Evolutionary conservation across 2,797 vertebrate species (phyloP).

Genomic region (Acrocephalus scirpaceus): DNA sequence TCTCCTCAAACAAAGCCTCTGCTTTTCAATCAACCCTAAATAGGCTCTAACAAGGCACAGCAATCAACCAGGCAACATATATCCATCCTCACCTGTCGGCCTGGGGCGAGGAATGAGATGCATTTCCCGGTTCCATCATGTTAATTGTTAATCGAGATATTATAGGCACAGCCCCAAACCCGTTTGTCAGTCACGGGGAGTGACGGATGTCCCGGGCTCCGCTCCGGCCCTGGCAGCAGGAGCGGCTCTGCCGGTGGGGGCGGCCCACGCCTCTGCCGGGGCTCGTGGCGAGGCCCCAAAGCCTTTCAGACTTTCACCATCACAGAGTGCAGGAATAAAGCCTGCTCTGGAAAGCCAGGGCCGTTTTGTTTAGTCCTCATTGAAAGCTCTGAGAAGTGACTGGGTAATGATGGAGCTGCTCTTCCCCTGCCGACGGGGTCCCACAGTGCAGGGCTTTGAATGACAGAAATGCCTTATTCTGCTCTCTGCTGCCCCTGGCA

Average conservation of each 20-base stretch:
- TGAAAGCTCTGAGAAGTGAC: slow-evolving; percentile 14
- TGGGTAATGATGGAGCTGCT: slow-evolving; percentile 42
- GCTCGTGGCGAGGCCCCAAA: fast-evolving
- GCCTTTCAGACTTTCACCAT: background rate
- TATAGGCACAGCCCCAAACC: background rate
- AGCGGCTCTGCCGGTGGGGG: background rate
- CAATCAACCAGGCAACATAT: slow-evolving; percentile 15
- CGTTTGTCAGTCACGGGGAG: background rate
- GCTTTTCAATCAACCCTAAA: slow-evolving; percentile 39
- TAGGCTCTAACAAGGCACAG: slow-evolving; percentile 34
- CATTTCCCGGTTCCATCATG: background rate
- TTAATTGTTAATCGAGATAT: slow-evolving; percentile 30
- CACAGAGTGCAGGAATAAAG: slow-evolving; percentile 9
- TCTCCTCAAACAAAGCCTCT: slow-evolving; percentile 44
- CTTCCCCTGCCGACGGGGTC: background rate
- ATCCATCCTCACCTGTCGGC: background rate
- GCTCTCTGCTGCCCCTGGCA: background rate
- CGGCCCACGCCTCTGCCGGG: background rate
- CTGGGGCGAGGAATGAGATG: background rate
- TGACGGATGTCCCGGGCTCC: background rate
- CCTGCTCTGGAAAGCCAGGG: background rate
- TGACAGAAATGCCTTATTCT: background rate
- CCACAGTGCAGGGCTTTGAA: background rate
- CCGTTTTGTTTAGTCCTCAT: slow-evolving; percentile 18
- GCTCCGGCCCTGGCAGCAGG: background rate